phyloP scores from a whole-genome alignment of 2,888 invertebrate species.

The Aethes cnicana region DNA sequence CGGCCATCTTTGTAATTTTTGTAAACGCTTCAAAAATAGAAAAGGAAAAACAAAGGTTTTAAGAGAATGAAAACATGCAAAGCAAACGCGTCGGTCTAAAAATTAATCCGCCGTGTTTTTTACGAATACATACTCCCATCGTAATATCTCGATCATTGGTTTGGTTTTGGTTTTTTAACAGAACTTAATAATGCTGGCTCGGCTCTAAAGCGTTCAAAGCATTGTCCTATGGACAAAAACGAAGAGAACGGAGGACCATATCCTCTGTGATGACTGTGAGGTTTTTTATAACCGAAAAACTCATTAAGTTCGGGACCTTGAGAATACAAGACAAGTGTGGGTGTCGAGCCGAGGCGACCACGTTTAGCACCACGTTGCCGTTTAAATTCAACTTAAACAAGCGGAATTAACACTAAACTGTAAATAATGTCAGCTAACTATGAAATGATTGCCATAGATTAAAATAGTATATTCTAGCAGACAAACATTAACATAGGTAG shows the following conservation, averaged over 20 bases:
- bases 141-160: too few relatives aligned
- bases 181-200: slow-evolving; percentile 8
- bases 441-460: slow-evolving; percentile 17
- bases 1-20: not conserved
- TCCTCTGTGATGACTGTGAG: slow-evolving; percentile 20
- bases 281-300: slow-evolving; percentile 34
- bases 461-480: slow-evolving; percentile 8
- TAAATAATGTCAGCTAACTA: slow-evolving; percentile 23
- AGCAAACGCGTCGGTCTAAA: too few relatives aligned
- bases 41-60: too few relatives aligned
- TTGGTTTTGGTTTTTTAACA: slow-evolving; percentile 1
- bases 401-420: slow-evolving; percentile 32
- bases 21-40: too few relatives aligned
- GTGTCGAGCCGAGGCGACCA: slow-evolving; percentile 52
- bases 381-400: slow-evolving; percentile 22
- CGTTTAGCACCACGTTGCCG: slow-evolving; percentile 50
- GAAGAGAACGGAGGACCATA: slow-evolving; percentile 25
- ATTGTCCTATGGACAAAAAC: slow-evolving; percentile 25
- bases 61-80: too few relatives aligned
- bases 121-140: too few relatives aligned
- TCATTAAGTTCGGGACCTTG: slow-evolving; percentile 63
- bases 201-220: slow-evolving; percentile 8
- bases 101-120: too few relatives aligned
- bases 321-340: slow-evolving; percentile 51
- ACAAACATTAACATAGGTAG: slow-evolving; percentile 8